These are phyloP conservation scores for Portunus trituberculatus DNA, from an alignment of 1,140 invertebrate genomes.

Conservation along the genomic window DNA sequence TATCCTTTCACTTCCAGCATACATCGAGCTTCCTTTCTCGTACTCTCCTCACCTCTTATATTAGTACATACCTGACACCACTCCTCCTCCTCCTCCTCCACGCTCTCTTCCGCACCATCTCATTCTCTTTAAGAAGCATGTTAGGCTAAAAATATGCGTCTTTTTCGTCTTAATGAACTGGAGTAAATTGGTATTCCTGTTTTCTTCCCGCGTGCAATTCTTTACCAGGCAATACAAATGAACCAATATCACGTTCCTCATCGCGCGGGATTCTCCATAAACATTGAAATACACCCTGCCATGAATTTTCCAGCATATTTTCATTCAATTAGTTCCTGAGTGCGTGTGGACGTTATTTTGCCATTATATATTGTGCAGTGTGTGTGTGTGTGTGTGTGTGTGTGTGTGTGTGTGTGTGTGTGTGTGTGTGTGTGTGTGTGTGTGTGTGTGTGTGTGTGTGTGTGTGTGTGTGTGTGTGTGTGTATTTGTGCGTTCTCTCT, in stretches of 20 bases:
- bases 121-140: not conserved
- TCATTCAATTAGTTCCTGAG: not conserved
- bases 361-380: not conserved
- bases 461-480: not conserved
- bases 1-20: too few species aligned
- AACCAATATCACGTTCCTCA: not conserved
- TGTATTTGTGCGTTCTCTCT: too few species aligned
- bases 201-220: not conserved
- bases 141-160: not conserved
- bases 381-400: not conserved
- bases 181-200: not conserved
- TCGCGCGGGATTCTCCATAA: not conserved
- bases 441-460: not conserved
- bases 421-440: slow-evolving; percentile 11
- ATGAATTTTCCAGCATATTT: not conserved
- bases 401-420: not conserved
- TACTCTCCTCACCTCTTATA: too few species aligned
- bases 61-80: too few species aligned
- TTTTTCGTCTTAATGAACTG: not conserved
- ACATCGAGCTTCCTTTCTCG: too few species aligned
- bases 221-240: not conserved
- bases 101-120: not conserved
- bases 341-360: too few species aligned
- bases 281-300: not conserved
- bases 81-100: too few species aligned